Percentiles rank a stretch among this genome's conserved stretches.
Conservation (phyloP, 2,113 vertebrate species). For the Seriola quinqueradiata region DNA sequence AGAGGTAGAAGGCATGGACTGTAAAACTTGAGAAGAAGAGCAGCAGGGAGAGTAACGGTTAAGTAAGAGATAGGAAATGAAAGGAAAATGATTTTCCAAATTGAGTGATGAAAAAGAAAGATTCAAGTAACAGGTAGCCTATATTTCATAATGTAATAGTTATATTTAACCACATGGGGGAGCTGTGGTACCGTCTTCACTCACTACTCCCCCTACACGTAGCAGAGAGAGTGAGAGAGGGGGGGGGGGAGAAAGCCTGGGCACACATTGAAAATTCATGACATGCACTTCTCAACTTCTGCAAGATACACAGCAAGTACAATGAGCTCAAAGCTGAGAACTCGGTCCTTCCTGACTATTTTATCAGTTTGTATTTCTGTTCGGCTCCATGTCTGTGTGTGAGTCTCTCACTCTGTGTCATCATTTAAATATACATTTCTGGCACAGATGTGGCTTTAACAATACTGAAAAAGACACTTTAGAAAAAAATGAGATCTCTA, state of each 20-base stretch:
- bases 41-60: neutral
- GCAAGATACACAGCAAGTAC: slow-evolving; percentile 71
- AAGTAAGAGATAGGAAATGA: neutral
- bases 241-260: slow-evolving; percentile 1
- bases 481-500: slow-evolving; percentile 17
- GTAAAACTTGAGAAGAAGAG: neutral
- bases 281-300: slow-evolving; percentile 71
- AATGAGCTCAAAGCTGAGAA: slow-evolving; percentile 67
- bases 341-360: slow-evolving; percentile 56
- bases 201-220: neutral
- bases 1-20: neutral
- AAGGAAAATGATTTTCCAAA: no score
- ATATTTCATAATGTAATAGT: neutral
- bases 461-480: slow-evolving; percentile 24
- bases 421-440: slow-evolving; percentile 49
- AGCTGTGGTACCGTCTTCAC: slow-evolving; percentile 49
- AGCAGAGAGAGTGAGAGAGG: neutral
- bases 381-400: slow-evolving; percentile 2
- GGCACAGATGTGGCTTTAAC: slow-evolving; percentile 40
- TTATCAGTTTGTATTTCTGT: slow-evolving; percentile 54
- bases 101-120: neutral
- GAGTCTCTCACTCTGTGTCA: slow-evolving; percentile 13
- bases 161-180: slow-evolving; percentile 60
- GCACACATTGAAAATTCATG: slow-evolving; percentile 69
- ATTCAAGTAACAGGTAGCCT: no score